Conservation (phyloP, 92 coral and sea anemone species). For the Parazoanthus atlanticus region DNA sequence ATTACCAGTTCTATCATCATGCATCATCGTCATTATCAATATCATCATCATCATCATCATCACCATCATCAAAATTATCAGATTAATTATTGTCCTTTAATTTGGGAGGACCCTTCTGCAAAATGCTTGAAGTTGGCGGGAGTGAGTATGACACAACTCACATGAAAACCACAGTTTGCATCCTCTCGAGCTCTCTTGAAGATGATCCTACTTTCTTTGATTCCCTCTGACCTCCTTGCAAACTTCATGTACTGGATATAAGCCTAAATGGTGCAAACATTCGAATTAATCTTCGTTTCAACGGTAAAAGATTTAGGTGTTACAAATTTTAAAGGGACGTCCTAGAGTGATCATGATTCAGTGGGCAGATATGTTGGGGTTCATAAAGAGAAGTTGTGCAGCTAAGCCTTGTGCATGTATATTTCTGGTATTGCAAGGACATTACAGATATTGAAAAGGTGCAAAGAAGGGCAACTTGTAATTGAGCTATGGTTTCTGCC, state of each 20-base stretch:
- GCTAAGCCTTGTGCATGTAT: too few relatives aligned
- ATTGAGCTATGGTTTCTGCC: too few relatives aligned
- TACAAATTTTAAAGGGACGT: neutral
- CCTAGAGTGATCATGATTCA: too few relatives aligned
- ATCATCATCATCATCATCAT: neutral
- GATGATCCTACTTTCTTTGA: conserved; percentile 86
- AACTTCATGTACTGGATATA: conserved; percentile 98
- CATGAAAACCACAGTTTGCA: conserved; percentile 84
- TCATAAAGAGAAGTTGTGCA: too few relatives aligned
- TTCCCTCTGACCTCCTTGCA: conserved; percentile 94
- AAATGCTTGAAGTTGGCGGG: neutral
- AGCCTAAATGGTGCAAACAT: conserved; percentile 51
- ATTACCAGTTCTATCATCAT: too few relatives aligned
- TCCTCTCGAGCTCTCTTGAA: conserved; percentile 98
- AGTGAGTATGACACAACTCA: conserved; percentile 40
- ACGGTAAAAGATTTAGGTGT: neutral
- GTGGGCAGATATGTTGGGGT: too few relatives aligned
- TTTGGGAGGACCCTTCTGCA: neutral
- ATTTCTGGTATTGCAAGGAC: too few relatives aligned
- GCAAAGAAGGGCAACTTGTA: too few relatives aligned
- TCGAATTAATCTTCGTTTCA: neutral
- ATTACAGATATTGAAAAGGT: too few relatives aligned
- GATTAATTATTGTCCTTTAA: too few relatives aligned
- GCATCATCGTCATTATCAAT: neutral
- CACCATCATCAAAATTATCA: neutral